Percentiles rank a stretch among this genome's conserved stretches.
Conservation (phyloP, 2,888 invertebrate species). For the Parapristionchus giblindavisi region DNA sequence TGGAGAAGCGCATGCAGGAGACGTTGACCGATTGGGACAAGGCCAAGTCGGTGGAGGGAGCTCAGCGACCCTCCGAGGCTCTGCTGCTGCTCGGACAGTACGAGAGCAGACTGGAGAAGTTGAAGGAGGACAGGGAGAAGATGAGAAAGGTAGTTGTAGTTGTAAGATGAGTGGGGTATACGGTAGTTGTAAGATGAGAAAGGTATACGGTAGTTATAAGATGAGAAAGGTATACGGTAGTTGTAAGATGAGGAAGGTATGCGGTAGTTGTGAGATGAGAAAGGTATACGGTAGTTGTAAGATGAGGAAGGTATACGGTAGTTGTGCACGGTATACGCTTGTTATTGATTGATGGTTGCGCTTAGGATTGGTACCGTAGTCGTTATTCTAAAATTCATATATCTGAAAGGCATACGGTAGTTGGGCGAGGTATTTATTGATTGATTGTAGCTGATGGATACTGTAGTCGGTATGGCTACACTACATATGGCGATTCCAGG, state of each 20-base stretch:
- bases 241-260: neutral
- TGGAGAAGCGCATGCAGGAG: conserved; percentile 90
- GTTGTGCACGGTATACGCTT: too few species aligned
- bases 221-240: neutral
- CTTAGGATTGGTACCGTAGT: too few species aligned
- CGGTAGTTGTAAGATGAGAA: neutral
- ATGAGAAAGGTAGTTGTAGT: conserved; percentile 81
- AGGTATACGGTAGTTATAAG: neutral
- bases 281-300: too few species aligned
- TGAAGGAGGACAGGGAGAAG: conserved; percentile 97
- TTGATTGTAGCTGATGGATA: too few species aligned
- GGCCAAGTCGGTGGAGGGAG: conserved; percentile 75
- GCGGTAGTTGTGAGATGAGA: neutral
- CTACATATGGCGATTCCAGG: conserved; percentile 35
- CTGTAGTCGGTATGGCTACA: too few species aligned
- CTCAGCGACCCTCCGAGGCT: conserved; percentile 91
- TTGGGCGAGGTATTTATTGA: too few species aligned
- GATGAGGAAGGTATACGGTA: too few species aligned
- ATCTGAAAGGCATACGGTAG: too few species aligned
- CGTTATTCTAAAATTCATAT: too few species aligned
- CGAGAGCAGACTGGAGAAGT: conserved; percentile 89
- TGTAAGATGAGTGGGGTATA: neutral
- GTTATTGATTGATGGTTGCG: too few species aligned
- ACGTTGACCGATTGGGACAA: conserved; percentile 96
- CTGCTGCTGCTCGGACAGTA: conserved; percentile 87